Evolutionary conservation across 2,888 invertebrate genomes (phyloP), one percentile per base, ranked within the genome.

Genomic region (Punctoribates punctum): DNA sequence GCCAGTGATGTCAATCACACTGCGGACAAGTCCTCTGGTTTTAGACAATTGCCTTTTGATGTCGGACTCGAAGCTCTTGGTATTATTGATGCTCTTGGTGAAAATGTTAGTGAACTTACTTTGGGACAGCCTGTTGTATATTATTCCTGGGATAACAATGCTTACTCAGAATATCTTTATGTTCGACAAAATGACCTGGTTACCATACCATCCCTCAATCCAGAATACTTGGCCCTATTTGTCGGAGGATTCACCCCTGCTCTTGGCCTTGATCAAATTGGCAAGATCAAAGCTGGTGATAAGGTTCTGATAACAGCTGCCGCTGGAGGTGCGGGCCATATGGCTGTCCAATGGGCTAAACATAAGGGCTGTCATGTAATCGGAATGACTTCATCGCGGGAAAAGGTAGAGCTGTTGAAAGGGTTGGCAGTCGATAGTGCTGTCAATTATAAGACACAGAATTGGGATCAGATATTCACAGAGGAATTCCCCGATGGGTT

Each of bases 1-100:
- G 84, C 83, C 13, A 82, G 83, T 27, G 84, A 83, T 73, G 81
- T 83, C n/a, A 83, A 83, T 76, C 81, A 81, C 73, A 81, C 83
- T 17, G 82, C 83, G 57, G 84, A 83, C 15, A 20, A 77, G 25
- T 78, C 78, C 54, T 76, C 77, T 51, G 67, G 60, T 5, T 74
- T 60, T 72, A 77, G 77, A 20, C 72, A 70, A 65, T 13, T 77
- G 15, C 79, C 79, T 27, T 79, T 77, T 77, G 78, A 77, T 25
- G 74, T 79, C 48, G 79, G 79, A 8, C 3, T 65, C 13, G 74
- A 74, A n/a, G 82, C 80, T 48, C 75, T 82, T 60, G 82, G 82
- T 20, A 80, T 81, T 73, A 79, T 82, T 9, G 82, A 81, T n/a
- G 78, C 77, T n/a, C 77, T 80, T n/a, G 83, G 83, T n/a, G 73